Percentiles rank a stretch among this genome's conserved stretches.
phyloP scores from a whole-genome alignment of 2,113 vertebrate genomes.

The Mormoops blainvillei region DNA sequence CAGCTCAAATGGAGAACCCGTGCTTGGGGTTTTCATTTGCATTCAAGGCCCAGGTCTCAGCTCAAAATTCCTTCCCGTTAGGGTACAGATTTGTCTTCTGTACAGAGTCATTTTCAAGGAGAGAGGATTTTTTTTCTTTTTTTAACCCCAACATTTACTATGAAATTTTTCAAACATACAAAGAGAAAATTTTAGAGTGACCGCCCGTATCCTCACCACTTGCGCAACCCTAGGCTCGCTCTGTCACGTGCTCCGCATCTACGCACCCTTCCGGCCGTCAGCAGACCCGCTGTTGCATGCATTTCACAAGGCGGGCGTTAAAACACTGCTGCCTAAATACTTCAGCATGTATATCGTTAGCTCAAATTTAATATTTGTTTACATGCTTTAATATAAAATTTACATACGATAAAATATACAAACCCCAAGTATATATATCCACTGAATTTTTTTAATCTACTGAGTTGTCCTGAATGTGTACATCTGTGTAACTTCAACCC shows the following conservation, averaged over 20 bases:
- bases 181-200: not conserved
- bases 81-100: not conserved
- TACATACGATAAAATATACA: not conserved
- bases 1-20: not conserved
- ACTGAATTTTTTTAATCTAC: not conserved
- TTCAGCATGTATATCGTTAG: not conserved
- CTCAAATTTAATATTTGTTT: not conserved
- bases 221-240: not conserved
- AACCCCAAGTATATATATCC: not conserved
- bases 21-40: not conserved
- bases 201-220: not conserved
- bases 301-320: not conserved
- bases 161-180: not conserved
- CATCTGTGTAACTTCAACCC: not conserved
- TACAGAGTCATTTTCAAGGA: not conserved
- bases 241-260: not conserved
- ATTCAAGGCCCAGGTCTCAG: not conserved
- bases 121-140: not conserved
- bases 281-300: not conserved
- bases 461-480: not conserved
- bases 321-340: not conserved
- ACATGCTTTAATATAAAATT: not conserved
- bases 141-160: not conserved
- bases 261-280: not conserved
- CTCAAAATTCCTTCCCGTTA: not conserved